Evolutionary conservation across 2,797 vertebrate species (phyloP), one percentile per base, ranked within the genome.

Genomic region (Coccyzus lansbergi): DNA sequence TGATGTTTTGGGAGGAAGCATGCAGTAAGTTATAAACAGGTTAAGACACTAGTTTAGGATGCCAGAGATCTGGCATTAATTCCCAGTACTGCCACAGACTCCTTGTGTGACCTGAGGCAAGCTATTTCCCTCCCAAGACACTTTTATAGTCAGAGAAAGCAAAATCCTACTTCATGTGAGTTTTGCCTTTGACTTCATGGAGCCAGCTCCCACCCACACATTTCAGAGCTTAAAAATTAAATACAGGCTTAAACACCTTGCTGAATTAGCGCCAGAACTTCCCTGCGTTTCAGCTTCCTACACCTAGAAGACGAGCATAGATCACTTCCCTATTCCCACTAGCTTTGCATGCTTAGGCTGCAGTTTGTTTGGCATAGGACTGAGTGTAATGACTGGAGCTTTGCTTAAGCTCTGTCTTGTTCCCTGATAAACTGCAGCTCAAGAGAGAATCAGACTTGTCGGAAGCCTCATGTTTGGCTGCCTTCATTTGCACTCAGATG

Each of bases 181-280:
- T 90, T 95, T 94, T 94, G 83, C 81, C 88, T 93, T 93, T 95
- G 92, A 94, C 86, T 93, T 42, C 21, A n/a, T 80, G 93, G 93
- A 93, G 94, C 94, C 90, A 92, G 86, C 44, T 94, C 53, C 58
- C 86, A 87, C 92, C 94, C 92, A 94, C 83, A 1, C 88, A 51
- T 74, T 90, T 93, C 92, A 90, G 90, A 83, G 81, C 49, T 79
- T 65, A 85, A 87, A 86, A 90, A 69, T 82, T 93, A 96, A 93
- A 86, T 80, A 62, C 60, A 77, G 64, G 68, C 68, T 88, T 94
- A 90, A 93, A 55, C 59, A 90, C 52, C 80, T 91, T 91, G 74
- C 69, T 95, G 88, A 90, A 82, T n/a, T 29, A 62, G 40, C 56
- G 88, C 85, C 93, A 96, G 83, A 90, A 63, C 34, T 86, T 90